Conservation (phyloP, 1,140 invertebrate species). For the Sminthurides bifidus region DNA sequence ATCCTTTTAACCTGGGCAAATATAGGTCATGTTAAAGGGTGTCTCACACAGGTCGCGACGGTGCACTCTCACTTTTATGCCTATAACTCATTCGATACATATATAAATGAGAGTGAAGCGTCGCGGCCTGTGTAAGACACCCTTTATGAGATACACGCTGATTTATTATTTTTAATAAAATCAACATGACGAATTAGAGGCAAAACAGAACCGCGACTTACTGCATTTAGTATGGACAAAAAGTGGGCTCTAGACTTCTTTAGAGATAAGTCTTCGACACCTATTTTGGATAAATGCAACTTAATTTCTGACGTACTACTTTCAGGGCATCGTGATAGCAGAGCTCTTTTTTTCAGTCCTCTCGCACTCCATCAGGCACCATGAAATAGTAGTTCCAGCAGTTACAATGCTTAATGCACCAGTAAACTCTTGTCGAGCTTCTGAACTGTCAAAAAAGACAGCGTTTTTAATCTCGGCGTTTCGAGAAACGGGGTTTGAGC, state of each 20-base stretch:
- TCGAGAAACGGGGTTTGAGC: constrained; percentile 4
- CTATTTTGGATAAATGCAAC: constrained; percentile 1
- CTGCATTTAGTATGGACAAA: constrained; percentile 9
- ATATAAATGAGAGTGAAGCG: too few relatives aligned
- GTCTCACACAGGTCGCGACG: too few relatives aligned
- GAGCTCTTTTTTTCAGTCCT: too few relatives aligned
- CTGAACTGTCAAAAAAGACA: too few relatives aligned
- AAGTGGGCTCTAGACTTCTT: constrained; percentile 17
- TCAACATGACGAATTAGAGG: neutral
- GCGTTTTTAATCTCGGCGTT: constrained; percentile 3
- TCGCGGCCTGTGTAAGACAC: too few relatives aligned
- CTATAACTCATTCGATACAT: too few relatives aligned
- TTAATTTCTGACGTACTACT: too few relatives aligned
- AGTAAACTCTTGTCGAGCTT: too few relatives aligned
- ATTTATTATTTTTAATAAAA: neutral
- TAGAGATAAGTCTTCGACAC: neutral
- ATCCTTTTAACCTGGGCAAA: constrained; percentile 10
- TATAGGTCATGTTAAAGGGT: neutral
- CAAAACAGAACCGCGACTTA: neutral
- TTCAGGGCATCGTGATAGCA: too few relatives aligned
- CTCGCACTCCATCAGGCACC: too few relatives aligned
- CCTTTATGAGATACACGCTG: too few relatives aligned
- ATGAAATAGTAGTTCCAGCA: constrained; percentile 9
- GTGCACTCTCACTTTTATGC: too few relatives aligned
- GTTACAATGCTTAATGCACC: constrained; percentile 14